Evolutionary conservation across 1,140 invertebrate genomes (phyloP).

Genomic region (Drosophila bocki): DNA sequence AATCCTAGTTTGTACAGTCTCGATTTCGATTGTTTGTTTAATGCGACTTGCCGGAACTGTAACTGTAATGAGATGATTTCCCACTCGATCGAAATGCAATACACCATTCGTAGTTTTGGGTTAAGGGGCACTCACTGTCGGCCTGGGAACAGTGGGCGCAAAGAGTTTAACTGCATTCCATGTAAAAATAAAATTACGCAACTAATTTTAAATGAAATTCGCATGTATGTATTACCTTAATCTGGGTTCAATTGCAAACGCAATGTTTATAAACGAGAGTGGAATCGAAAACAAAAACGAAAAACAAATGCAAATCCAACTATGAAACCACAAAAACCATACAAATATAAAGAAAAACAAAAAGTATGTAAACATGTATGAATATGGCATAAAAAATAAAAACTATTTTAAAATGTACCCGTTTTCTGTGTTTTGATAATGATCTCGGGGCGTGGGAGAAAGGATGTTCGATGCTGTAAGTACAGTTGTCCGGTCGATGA

Average conservation of each 20-base stretch:
- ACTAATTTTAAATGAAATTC: constrained; percentile 74
- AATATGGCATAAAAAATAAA: constrained; percentile 77
- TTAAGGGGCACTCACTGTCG: constrained; percentile 34
- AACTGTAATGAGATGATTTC: constrained; percentile 46
- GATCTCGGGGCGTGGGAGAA: background rate
- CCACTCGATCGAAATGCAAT: constrained; percentile 53
- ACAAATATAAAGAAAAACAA: constrained; percentile 73
- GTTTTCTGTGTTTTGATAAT: background rate
- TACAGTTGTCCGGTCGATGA: background rate
- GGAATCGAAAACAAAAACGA: constrained; percentile 61
- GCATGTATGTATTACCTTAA: constrained; percentile 63
- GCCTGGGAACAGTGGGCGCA: constrained; percentile 50
- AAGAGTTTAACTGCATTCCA: constrained; percentile 83
- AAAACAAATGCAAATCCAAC: constrained; percentile 58
- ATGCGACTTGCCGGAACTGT: constrained; percentile 41
- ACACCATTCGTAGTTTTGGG: constrained; percentile 58
- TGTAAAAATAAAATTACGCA: constrained; percentile 76
- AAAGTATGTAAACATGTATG: constrained; percentile 79
- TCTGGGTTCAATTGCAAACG: constrained; percentile 59
- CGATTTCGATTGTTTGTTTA: constrained; percentile 32
- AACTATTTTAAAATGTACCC: constrained; percentile 79
- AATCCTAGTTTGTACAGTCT: constrained; percentile 20
- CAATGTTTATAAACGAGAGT: constrained; percentile 57
- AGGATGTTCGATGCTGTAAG: constrained; percentile 1
- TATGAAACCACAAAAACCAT: constrained; percentile 63